These are phyloP conservation scores for Pitta sordida DNA, from an alignment of 2,113 vertebrate species.

Conservation along the genomic window DNA sequence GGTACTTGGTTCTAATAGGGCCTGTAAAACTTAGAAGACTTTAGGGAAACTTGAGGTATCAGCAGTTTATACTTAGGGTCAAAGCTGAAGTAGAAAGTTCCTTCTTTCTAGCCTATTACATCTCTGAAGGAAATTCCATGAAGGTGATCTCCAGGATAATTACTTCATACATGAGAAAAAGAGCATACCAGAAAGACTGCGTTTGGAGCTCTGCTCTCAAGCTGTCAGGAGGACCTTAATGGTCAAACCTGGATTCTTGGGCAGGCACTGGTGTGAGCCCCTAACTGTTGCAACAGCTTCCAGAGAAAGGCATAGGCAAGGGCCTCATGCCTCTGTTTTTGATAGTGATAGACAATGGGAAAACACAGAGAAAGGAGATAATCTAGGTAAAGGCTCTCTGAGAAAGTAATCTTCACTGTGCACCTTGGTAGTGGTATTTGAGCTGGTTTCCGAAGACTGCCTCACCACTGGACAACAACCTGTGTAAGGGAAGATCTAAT, in stretches of 20 bases:
- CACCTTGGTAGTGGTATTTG: not conserved
- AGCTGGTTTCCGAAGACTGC: not conserved
- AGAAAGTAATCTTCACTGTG: not conserved
- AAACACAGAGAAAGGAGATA: not conserved
- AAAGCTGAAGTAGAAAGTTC: not conserved
- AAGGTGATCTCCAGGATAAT: not conserved
- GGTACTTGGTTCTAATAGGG: not conserved
- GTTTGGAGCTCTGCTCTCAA: not conserved
- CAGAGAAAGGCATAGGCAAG: not conserved
- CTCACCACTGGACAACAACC: not conserved
- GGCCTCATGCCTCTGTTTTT: not conserved
- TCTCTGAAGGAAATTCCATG: not conserved
- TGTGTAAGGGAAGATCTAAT: not conserved
- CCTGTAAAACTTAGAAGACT: not conserved
- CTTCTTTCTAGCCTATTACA: not conserved
- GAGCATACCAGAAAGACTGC: not conserved
- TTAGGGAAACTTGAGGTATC: not conserved
- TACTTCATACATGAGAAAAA: not conserved
- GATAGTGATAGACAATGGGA: not conserved
- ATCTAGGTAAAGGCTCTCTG: not conserved
- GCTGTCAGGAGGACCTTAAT: not conserved
- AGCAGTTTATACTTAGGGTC: not conserved
- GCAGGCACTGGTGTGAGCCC: not conserved
- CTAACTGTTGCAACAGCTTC: not conserved
- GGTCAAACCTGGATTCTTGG: not conserved